Conservation (phyloP, 2,113 vertebrate genomes). For the Mungos mungo region DNA sequence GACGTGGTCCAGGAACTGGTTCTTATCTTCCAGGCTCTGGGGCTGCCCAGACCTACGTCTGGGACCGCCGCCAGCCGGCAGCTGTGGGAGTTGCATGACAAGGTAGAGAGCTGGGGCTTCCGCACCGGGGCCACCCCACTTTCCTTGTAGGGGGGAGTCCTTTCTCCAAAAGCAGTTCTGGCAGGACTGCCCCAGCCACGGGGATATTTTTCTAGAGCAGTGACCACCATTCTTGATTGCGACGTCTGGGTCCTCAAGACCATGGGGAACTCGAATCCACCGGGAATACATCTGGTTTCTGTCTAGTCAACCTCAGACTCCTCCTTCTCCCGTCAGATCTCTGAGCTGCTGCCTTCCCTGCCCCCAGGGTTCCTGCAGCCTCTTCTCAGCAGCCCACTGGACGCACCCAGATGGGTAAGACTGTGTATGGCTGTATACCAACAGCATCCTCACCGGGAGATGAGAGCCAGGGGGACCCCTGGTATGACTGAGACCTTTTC, state of each 20-base stretch:
- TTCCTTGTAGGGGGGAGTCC: not conserved
- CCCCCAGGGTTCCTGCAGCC: constrained; percentile 79
- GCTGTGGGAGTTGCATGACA: constrained; percentile 66
- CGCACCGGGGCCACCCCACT: not conserved
- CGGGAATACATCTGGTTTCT: not conserved
- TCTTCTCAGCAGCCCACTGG: constrained; percentile 84
- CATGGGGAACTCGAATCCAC: not conserved
- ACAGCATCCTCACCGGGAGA: not conserved
- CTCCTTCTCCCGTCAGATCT: constrained; percentile 64
- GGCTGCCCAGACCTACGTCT: constrained; percentile 48
- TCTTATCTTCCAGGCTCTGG: constrained; percentile 69
- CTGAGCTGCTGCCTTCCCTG: constrained; percentile 43
- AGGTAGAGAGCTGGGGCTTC: constrained; percentile 53
- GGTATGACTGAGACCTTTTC: not conserved
- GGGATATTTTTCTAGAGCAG: not conserved
- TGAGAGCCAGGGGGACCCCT: not conserved
- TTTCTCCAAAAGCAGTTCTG: not conserved
- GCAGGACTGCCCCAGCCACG: not conserved
- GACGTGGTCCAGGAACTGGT: constrained; percentile 66
- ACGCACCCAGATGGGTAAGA: constrained; percentile 88
- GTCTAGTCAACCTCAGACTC: not conserved
- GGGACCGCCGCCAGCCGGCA: constrained; percentile 53
- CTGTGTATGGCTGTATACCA: not conserved
- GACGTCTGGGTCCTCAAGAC: not conserved
- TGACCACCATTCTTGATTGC: not conserved